phyloP scores from a whole-genome alignment of 2,113 vertebrate species.

The Crotophaga sulcirostris region DNA sequence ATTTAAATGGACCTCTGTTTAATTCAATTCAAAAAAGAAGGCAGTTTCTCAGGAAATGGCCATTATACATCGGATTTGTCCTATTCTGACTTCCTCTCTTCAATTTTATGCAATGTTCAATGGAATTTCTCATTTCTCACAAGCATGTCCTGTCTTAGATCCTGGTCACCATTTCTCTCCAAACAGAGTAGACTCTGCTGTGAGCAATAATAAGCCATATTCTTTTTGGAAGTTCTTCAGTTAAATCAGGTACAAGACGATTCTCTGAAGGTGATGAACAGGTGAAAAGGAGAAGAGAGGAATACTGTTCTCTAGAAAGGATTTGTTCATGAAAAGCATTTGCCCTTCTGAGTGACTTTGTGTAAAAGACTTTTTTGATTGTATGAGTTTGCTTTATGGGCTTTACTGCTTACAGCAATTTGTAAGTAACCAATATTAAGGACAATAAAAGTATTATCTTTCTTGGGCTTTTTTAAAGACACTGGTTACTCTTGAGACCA shows the following conservation, averaged over 20 bases:
- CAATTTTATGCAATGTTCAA: neutral
- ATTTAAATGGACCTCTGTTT: neutral
- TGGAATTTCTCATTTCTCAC: neutral
- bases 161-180: neutral
- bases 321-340: slow-evolving; percentile 20
- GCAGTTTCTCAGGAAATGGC: neutral
- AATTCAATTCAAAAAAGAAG: neutral
- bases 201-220: neutral
- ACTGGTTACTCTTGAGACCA: neutral
- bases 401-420: neutral
- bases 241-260: neutral
- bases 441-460: neutral
- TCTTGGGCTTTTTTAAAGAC: neutral
- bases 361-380: neutral
- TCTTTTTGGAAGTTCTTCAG: neutral
- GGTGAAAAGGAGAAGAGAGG: slow-evolving; percentile 7
- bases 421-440: neutral
- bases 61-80: neutral
- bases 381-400: neutral
- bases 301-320: neutral
- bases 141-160: neutral
- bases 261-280: neutral
- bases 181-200: neutral
- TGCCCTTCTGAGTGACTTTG: neutral
- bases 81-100: neutral